Percentiles rank a stretch among this genome's conserved stretches.
Conservation (phyloP, 1,140 invertebrate species). For the Bombus polaris region DNA sequence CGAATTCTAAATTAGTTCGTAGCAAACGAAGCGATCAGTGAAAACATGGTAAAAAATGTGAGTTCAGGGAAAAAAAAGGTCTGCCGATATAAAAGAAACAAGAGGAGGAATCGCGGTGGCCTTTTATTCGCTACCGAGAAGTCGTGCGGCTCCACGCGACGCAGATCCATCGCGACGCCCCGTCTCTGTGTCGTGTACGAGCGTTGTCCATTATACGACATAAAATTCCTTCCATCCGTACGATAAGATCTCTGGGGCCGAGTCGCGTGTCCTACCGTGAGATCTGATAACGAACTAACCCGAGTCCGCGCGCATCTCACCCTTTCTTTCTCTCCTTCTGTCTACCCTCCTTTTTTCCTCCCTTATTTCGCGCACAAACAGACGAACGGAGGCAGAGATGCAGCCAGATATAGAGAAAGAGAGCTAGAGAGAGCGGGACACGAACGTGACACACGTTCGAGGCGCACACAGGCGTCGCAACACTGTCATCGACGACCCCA, state of each 20-base stretch:
- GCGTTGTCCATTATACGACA: constrained; percentile 79
- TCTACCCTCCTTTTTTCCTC: constrained; percentile 25
- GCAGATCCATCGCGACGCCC: constrained; percentile 51
- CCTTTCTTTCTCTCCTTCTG: constrained; percentile 42
- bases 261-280: constrained; percentile 80
- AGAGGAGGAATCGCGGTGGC: constrained; percentile 39
- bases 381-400: constrained; percentile 47
- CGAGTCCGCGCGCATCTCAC: constrained; percentile 64
- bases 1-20: background rate
- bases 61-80: background rate
- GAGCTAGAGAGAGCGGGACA: background rate
- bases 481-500: constrained; percentile 72
- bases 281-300: constrained; percentile 80
- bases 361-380: constrained; percentile 55
- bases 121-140: constrained; percentile 14
- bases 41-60: background rate
- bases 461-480: constrained; percentile 33
- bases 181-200: constrained; percentile 63
- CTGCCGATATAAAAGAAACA: background rate
- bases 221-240: constrained; percentile 80
- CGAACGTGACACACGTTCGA: constrained; percentile 25
- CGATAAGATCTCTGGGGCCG: constrained; percentile 77
- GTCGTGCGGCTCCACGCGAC: constrained; percentile 49
- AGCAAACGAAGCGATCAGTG: background rate
- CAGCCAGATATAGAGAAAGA: constrained; percentile 44